Evolutionary conservation across 2,797 vertebrate genomes (phyloP), one percentile per base, ranked within the genome.

Genomic region (Mormyrus proboscirostris): DNA sequence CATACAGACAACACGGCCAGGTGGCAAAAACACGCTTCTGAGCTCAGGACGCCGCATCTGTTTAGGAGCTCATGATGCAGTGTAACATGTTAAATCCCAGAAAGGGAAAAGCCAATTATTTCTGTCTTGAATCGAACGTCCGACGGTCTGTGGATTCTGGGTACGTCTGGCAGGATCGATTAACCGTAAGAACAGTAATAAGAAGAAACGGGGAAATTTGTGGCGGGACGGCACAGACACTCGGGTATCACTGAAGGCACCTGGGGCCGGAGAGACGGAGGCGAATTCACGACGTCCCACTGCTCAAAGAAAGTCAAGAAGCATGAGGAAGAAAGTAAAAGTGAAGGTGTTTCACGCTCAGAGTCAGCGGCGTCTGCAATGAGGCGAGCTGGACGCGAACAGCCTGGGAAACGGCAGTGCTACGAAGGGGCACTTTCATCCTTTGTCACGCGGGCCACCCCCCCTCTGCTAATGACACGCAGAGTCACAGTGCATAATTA

Each of bases 401-500:
- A 96, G 98, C 97, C 97, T 98, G 95, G 97, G 97, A 98, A 98
- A 98, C 96, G 95, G 95, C 92, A 90, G 88, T 96, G 96, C 97
- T 97, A 96, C 96, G 95, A 96, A 96, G 97, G 96, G 96, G 97
- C 97, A 97, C 98, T 98, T 99, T 99, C 97, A 98, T 98, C 98
- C 97, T 99, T 99, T 98, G 98, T 99, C 99, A 98, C 97, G 97
- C 97, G 98, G 97, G 96, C 97, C 97, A 97, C 97, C 98, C 97
- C 97, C 94, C 94, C 88, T 47, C 55, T 87, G 88, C 97, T 99
- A 99, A 99, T 99, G 98, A 99, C 98, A 99, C 97, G 97, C 97
- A 98, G 98, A 99, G 98, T 98, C 98, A 98, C 98, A 97, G 98
- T 99, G 97, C 98, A 99, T 99, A 99, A 99, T 99, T 99, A 99